Base-by-base conservation (phyloP, 2,797 vertebrate species). In the Phalloptychus januarius region DNA sequence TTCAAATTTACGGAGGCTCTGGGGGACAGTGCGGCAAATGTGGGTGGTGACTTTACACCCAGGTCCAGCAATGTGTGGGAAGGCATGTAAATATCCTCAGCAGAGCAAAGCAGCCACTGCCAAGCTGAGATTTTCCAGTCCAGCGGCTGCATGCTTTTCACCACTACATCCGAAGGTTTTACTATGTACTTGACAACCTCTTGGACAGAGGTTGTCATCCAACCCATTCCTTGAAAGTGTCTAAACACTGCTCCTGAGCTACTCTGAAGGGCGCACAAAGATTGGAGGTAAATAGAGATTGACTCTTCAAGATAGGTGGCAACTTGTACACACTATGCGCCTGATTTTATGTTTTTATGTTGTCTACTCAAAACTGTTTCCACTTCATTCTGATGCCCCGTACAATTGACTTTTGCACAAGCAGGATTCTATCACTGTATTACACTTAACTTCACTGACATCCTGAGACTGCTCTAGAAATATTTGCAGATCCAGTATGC, bases 1-100 rank as follows among this genome's bases (percentile, higher is more conserved):
- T 97, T 76, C 92, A 91, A 82, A 97, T 92, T 95, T 63, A 96
- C 92, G 98, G 98, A 72, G 88, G 40, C 89, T 85, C 94, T 97
- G 91, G 95, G 97, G 86, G 95, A 95, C 88, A 96, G 93, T 46
- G 58, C 85, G 50, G 88, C 88, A 69, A 93, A 92, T 74, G 95
- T 99, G 86, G 95, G 95, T 1, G 92, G 94, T 7, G 95, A 92
- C 28, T 97, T 99, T 91, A 85, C 85, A 78, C 92, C 95, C 65
- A 94, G 91, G 85, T 99, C 98, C 89, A 98, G 97, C 90, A 97
- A 96, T 90, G 95, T 99, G 83, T 86, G 96, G 83, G 93, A 95
- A 86, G 97, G 98, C 93, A 97, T 96, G 98, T 99, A 72, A 71
- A 74, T 7, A 70, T 16, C 7, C 11, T 28, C 7, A 0, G 70